Evolutionary conservation across 2,113 vertebrate species (phyloP).

Genomic region (Lophotis ruficrista): DNA sequence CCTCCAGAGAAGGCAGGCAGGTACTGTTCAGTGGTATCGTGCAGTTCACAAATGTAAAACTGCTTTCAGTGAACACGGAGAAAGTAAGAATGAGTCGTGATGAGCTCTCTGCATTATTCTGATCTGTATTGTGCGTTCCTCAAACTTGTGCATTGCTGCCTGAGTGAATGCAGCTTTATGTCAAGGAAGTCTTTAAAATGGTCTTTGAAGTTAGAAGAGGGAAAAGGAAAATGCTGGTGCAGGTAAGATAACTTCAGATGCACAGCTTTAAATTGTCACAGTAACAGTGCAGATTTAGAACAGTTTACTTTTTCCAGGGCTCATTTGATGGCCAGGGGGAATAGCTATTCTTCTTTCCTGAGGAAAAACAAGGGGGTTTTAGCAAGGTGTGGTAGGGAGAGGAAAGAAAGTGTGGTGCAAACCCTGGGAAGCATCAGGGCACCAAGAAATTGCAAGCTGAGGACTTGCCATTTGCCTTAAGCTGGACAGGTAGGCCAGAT

Average conservation of each 20-base stretch:
- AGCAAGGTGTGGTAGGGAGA: background rate
- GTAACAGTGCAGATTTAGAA: background rate
- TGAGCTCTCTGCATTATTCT: conserved; percentile 58
- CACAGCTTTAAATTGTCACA: conserved; percentile 5
- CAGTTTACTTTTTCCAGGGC: background rate
- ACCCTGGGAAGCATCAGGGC: background rate
- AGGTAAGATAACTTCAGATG: background rate
- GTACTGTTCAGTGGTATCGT: background rate
- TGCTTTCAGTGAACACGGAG: conserved; percentile 11
- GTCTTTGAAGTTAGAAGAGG: background rate
- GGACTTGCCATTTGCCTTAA: background rate
- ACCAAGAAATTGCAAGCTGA: background rate
- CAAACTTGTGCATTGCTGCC: conserved; percentile 9
- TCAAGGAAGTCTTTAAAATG: conserved; percentile 14
- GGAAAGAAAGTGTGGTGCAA: too few species aligned
- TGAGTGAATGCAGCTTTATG: conserved; percentile 37
- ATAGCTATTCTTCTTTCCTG: background rate
- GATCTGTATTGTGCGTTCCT: conserved; percentile 42
- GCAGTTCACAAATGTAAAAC: conserved; percentile 44
- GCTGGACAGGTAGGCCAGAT: background rate
- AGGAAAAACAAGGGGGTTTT: background rate
- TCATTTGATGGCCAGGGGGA: background rate
- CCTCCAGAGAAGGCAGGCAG: conserved; percentile 4
- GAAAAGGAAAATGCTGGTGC: background rate
- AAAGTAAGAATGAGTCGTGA: conserved; percentile 53